Evolutionary conservation across 2,888 invertebrate genomes (phyloP).

Genomic region (Nemoura dubitans): DNA sequence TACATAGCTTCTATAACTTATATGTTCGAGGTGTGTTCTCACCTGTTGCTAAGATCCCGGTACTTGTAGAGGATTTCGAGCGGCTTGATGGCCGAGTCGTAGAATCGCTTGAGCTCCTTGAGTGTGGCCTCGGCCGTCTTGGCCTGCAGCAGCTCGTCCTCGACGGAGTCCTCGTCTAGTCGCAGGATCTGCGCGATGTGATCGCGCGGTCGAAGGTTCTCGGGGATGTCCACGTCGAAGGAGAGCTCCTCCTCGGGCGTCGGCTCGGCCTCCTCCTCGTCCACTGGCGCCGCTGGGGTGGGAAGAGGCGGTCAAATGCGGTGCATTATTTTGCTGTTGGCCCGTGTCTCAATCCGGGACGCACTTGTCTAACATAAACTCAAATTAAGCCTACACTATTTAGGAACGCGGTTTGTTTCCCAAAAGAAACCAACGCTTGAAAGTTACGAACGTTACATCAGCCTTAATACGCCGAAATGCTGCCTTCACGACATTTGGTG

Average conservation of each 20-base stretch:
- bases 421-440: no score
- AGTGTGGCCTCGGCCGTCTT: constrained; percentile 81
- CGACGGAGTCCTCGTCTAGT: constrained; percentile 76
- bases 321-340: no score
- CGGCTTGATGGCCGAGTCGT: constrained; percentile 88
- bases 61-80: constrained; percentile 91
- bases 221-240: constrained; percentile 76
- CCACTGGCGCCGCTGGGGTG: neutral
- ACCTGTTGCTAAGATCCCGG: constrained; percentile 83
- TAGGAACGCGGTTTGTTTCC: no score
- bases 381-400: no score
- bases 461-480: no score
- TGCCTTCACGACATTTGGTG: no score
- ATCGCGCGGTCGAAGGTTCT: constrained; percentile 78
- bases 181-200: constrained; percentile 83
- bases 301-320: neutral
- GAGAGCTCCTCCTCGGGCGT: constrained; percentile 65
- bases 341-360: no score
- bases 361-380: no score
- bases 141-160: constrained; percentile 74
- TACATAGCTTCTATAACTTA: no score
- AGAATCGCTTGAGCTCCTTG: constrained; percentile 83
- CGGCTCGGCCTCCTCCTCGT: constrained; percentile 63
- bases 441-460: no score
- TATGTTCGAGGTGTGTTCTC: no score